phyloP scores from a whole-genome alignment of 2,797 vertebrate species.

The Apogon talboti region DNA sequence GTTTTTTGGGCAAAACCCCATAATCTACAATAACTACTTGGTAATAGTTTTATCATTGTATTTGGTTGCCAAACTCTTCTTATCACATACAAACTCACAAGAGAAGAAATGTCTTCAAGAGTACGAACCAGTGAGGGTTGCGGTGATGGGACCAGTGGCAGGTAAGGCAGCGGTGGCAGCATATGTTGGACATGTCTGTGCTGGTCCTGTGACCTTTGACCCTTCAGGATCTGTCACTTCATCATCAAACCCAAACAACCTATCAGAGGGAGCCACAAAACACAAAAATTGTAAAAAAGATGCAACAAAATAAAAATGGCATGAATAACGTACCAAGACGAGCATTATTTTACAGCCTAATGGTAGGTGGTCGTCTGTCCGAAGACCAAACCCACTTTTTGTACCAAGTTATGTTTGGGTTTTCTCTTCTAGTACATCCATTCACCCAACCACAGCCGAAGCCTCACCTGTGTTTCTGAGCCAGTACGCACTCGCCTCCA shows the following conservation, averaged over 20 bases:
- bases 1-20: not conserved
- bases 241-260: constrained; percentile 81
- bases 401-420: too few species aligned
- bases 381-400: too few species aligned
- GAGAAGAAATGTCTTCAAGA: not conserved
- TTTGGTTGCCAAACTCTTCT: not conserved
- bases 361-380: too few species aligned
- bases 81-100: not conserved
- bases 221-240: constrained; percentile 80
- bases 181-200: constrained; percentile 86
- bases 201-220: constrained; percentile 67
- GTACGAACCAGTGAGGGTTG: constrained; percentile 87
- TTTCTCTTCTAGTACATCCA: too few species aligned
- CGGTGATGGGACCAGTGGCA: constrained; percentile 81
- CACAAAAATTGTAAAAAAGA: too few species aligned
- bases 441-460: not conserved
- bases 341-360: too few species aligned
- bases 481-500: constrained; percentile 90
- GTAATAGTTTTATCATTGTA: too few species aligned
- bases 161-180: constrained; percentile 92
- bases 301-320: too few species aligned
- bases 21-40: too few species aligned
- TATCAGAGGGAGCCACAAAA: constrained; percentile 38
- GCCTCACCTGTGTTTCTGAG: constrained; percentile 91
- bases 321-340: too few species aligned